Conservation (phyloP, 2,797 vertebrate genomes). For the Anniella stebbinsi region DNA sequence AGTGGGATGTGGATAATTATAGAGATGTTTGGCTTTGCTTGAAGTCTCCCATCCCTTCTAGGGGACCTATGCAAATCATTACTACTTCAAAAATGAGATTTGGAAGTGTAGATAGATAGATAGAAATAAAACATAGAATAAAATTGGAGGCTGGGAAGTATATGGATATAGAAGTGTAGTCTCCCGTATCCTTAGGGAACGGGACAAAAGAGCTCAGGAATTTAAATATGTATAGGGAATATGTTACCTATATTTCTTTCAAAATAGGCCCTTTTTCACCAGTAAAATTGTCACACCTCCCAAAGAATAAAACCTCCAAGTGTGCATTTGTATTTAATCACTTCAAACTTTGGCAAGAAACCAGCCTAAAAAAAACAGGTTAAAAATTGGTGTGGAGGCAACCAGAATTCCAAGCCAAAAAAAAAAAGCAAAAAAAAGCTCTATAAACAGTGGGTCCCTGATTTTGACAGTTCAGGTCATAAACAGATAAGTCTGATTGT, state of each 20-base stretch:
- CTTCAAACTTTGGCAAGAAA: background rate
- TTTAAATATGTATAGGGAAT: background rate
- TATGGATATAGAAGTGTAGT: background rate
- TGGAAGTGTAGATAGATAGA: background rate
- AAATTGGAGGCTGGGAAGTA: background rate
- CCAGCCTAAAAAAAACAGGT: background rate
- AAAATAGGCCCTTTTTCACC: background rate
- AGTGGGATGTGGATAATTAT: background rate
- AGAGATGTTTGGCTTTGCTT: background rate
- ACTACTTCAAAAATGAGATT: background rate
- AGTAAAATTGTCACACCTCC: background rate
- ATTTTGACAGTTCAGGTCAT: background rate
- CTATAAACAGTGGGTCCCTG: background rate
- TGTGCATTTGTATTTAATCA: background rate
- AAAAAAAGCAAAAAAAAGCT: background rate
- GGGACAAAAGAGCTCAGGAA: background rate
- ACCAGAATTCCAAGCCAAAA: constrained; percentile 4
- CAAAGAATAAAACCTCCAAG: background rate
- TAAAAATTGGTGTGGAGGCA: background rate
- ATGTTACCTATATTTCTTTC: background rate
- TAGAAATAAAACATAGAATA: background rate
- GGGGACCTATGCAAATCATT: background rate
- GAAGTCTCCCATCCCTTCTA: background rate
- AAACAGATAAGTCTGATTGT: background rate
- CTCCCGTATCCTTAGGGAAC: background rate